Evolutionary conservation across 1,140 invertebrate genomes (phyloP), one percentile per base, ranked within the genome.

Genomic region (Aphaenogaster ashmeadi): DNA sequence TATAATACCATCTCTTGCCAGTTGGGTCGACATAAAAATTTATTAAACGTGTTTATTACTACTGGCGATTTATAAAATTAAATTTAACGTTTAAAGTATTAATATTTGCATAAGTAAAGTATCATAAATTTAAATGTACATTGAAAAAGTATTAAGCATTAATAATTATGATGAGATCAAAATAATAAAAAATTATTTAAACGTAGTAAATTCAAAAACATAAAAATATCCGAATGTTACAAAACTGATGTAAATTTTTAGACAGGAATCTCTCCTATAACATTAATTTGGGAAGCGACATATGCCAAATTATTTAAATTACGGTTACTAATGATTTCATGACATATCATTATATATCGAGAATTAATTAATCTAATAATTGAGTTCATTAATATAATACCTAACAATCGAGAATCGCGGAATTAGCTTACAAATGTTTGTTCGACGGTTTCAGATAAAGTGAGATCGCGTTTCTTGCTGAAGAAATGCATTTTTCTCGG

Each of bases 401-500:
- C 27, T 21, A 56, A 75, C 3, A 56, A n/a, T 50, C 3, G 8
- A 33, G n/a, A 38, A 54, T 54, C 5, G 18, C 18, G n/a, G 33
- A 7, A 54, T 38, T 38, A 38, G 33, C 33, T 52, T 21, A 3
- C 15, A 38, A 75, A 13, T 38, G 18, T n/a, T 74, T 6, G 27
- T n/a, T 56, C 5, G 9, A 3, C 4, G 2, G 4, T 38, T 15
- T 36, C n/a, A 13, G 18, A 56, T 56, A 38, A 74, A 21, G 71
- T 15, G 72, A 75, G 52, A 75, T 75, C 21, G 74, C 38, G 8
- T 60, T 75, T 58, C 54, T 27, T 27, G 13, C 3, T 4, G 13
- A 27, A 36, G 54, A 77, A 77, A 60, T 18, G n/a, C 27, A 67
- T 69, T 13, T 21, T 81, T 27, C n/a, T 54, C 8, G 36, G 15